These are phyloP conservation scores for Poeciliopsis turneri DNA, from an alignment of 2,797 vertebrate species.

Conservation along the genomic window DNA sequence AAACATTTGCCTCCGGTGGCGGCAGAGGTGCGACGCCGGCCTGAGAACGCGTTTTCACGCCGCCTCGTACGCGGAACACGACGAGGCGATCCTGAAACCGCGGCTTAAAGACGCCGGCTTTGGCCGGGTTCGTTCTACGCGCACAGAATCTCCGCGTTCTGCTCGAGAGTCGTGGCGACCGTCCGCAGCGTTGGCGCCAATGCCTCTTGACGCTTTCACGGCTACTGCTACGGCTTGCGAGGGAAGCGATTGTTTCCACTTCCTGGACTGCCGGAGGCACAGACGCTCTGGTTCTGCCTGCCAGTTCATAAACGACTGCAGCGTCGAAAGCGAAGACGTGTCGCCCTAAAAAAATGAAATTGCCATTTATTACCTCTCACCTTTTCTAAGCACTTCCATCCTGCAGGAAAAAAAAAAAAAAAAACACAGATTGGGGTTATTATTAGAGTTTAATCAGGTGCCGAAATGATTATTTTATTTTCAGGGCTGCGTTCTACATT, in stretches of 20 bases:
- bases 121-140: constrained; percentile 15
- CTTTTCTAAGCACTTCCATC: constrained; percentile 23
- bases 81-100: background rate
- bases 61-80: constrained; percentile 5
- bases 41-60: constrained; percentile 14
- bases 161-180: background rate
- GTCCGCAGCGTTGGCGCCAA: constrained; percentile 7
- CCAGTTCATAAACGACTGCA: constrained; percentile 49
- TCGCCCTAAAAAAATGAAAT: constrained; percentile 38
- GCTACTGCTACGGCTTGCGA: constrained; percentile 4
- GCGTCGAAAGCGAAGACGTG: constrained; percentile 33
- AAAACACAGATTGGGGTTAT: constrained; percentile 1
- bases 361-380: constrained; percentile 45
- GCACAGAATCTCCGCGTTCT: background rate
- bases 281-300: constrained; percentile 51
- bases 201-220: constrained; percentile 14
- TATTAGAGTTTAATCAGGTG: constrained; percentile 1
- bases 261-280: constrained; percentile 50
- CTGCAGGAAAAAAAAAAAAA: too few relatives aligned
- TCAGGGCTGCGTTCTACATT: background rate
- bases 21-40: constrained; percentile 1
- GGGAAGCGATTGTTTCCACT: constrained; percentile 27
- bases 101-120: background rate
- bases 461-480: background rate
- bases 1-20: constrained; percentile 5